Conservation (phyloP, 2,797 vertebrate species). For the Poecile montanus region DNA sequence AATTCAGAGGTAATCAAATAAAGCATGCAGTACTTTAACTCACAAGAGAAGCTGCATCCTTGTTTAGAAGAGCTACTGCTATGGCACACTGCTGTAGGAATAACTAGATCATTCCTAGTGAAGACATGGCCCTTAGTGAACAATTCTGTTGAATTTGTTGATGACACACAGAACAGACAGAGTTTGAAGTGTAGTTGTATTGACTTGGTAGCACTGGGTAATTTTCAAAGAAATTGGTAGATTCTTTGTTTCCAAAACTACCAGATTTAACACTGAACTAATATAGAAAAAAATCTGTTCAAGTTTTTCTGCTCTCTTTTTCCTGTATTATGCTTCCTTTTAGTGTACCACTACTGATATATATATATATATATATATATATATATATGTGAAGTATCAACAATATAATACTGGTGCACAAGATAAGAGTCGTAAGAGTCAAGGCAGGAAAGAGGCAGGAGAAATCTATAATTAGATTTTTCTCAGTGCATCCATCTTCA, state of each 20-base stretch:
- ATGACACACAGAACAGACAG: neutral
- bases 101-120: neutral
- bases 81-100: neutral
- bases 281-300: neutral
- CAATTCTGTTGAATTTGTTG: neutral
- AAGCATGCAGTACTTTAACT: neutral
- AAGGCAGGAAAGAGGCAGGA: neutral
- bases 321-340: neutral
- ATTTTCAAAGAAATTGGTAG: neutral
- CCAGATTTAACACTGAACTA: neutral
- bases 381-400: neutral
- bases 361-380: neutral
- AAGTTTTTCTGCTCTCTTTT: neutral
- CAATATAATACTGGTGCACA: neutral
- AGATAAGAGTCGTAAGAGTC: neutral
- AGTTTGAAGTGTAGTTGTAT: neutral
- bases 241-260: neutral
- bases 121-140: neutral
- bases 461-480: constrained; percentile 63
- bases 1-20: neutral
- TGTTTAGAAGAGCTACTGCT: neutral
- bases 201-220: neutral
- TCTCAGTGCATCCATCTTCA: constrained; percentile 58
- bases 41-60: neutral
- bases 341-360: neutral